phyloP scores from a whole-genome alignment of 2,113 vertebrate species.

The Leptobrachium ailaonicum region DNA sequence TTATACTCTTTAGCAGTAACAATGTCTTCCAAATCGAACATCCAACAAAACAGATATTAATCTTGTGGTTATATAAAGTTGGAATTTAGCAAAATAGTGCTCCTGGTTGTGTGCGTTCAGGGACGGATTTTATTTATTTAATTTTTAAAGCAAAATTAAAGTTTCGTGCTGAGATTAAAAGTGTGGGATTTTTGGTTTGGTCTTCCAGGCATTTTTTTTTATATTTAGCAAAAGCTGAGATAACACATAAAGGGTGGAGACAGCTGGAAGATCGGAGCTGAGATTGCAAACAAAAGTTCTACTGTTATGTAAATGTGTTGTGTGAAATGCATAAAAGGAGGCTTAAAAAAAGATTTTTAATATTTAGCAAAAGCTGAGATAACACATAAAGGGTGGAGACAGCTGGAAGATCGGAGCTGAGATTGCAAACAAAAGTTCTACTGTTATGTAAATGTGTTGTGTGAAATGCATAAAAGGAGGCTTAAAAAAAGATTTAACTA shows the following conservation, averaged over 20 bases:
- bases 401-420: conserved; percentile 1
- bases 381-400: conserved; percentile 25
- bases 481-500: too few relatives aligned
- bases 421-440: not conserved
- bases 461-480: not conserved
- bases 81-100: too few relatives aligned
- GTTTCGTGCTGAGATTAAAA: too few relatives aligned
- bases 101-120: too few relatives aligned
- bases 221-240: conserved; percentile 1
- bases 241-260: conserved; percentile 24
- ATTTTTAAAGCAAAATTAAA: too few relatives aligned
- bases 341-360: not conserved
- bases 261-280: conserved; percentile 5
- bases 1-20: too few relatives aligned
- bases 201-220: not conserved
- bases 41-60: too few relatives aligned
- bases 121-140: too few relatives aligned
- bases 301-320: not conserved
- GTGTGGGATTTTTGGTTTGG: not conserved
- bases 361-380: conserved; percentile 8
- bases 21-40: too few relatives aligned
- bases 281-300: not conserved
- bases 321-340: not conserved
- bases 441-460: not conserved
- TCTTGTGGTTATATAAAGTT: too few relatives aligned